phyloP scores from a whole-genome alignment of 2,113 vertebrate genomes.

The Kryptolebias marmoratus region DNA sequence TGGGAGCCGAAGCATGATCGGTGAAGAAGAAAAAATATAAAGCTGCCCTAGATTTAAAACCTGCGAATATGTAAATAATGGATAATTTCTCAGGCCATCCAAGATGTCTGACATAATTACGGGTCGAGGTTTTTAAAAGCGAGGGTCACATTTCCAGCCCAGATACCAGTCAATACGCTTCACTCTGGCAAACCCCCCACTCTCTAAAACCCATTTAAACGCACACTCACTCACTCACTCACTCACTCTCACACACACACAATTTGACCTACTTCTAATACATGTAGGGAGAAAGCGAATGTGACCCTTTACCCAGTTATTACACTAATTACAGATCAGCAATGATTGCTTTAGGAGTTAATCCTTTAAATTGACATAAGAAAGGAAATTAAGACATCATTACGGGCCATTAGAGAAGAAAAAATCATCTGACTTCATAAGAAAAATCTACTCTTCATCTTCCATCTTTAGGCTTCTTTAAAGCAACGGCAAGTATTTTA shows the following conservation, averaged over 20 bases:
- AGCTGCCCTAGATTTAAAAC: slow-evolving; percentile 74
- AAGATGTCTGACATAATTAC: slow-evolving; percentile 74
- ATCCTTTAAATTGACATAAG: slow-evolving; percentile 57
- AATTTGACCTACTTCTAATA: slow-evolving; percentile 68
- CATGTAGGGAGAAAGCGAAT: slow-evolving; percentile 41
- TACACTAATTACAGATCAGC: slow-evolving; percentile 73
- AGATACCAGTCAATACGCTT: slow-evolving; percentile 59
- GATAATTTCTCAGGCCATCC: slow-evolving; percentile 68
- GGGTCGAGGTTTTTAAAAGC: slow-evolving; percentile 60
- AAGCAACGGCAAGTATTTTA: slow-evolving; percentile 23
- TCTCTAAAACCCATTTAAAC: slow-evolving; percentile 41
- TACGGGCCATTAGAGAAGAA: background rate
- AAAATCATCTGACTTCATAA: slow-evolving; percentile 22
- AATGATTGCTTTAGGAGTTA: slow-evolving; percentile 38
- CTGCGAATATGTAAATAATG: slow-evolving; percentile 73
- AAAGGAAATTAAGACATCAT: slow-evolving; percentile 62
- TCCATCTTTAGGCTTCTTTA: slow-evolving; percentile 25
- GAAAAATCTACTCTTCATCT: slow-evolving; percentile 16
- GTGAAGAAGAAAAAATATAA: slow-evolving; percentile 24
- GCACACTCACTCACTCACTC: slow-evolving; percentile 19
- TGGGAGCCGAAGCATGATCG: slow-evolving; percentile 14
- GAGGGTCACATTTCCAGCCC: slow-evolving; percentile 62
- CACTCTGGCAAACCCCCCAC: slow-evolving; percentile 44
- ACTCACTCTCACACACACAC: slow-evolving; percentile 17
- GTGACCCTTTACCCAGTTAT: slow-evolving; percentile 72